Base-by-base conservation (phyloP, 2,888 invertebrate genomes). In the Hypsopygia costalis region DNA sequence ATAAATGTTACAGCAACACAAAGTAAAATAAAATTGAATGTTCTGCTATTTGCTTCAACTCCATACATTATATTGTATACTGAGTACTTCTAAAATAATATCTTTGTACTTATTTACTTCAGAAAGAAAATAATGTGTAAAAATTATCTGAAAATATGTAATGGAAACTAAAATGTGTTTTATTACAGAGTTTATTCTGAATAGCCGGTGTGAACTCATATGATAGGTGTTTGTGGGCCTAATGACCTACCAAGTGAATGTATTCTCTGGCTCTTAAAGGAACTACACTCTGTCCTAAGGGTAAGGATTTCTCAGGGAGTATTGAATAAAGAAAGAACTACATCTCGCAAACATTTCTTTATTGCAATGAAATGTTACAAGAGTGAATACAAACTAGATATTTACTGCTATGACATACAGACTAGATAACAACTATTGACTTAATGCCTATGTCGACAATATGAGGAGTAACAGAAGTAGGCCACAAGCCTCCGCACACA, bases 321-420 rank as follows among this genome's bases (percentile, higher is more conserved):
- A 50, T 54, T 61, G 55, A 71, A 69, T 69, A 73, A 68, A 70
- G 63, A 60, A 81, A 76, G 69, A 78, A 72, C 60, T 69, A 69
- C 58, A 69, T 78, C 69, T 76, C 76, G 69, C 52, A 74, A 69
- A 82, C 74, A 81, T 77, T 76, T 76, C 72, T 82, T 82, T 81
- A 81, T 81, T 81, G 44, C 55, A 62, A 47, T 64, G 77, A 73
- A 71, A 78, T 71, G 75, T 73, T 72, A 80, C 74, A 81, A 70
- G 69, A 68, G 67, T 68, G 36, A 47, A 47, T 70, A 79, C 62
- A 70, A 32, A 56, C 60, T 58, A n/a, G n/a, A n/a, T n/a, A 52
- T 57, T 69, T 70, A 73, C 58, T 16, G 16, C 16, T 42, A 47
- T 46, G 46, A 44, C 46, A 47, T 67, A 75, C 55, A 69, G 49